These are phyloP conservation scores for Argyresthia goedartella DNA, from an alignment of 2,888 invertebrate species.

Conservation along the genomic window DNA sequence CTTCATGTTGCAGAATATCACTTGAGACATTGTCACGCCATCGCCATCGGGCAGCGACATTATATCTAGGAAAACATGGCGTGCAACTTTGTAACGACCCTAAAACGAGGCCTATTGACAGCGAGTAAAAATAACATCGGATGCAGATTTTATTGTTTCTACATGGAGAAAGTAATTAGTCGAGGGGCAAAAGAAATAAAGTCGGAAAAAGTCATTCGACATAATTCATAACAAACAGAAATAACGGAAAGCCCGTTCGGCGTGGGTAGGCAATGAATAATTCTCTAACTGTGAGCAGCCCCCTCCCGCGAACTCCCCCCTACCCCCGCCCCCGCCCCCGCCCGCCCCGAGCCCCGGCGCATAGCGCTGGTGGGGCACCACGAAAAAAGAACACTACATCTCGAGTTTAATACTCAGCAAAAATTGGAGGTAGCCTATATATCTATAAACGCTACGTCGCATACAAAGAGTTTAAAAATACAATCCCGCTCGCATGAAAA, in stretches of 20 bases:
- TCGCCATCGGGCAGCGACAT: no score
- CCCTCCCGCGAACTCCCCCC: slow-evolving; percentile 19
- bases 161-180: slow-evolving; percentile 63
- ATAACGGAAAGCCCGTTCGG: slow-evolving; percentile 67
- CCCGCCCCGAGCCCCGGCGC: slow-evolving; percentile 22
- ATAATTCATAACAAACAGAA: slow-evolving; percentile 71
- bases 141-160: slow-evolving; percentile 42
- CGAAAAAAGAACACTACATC: slow-evolving; percentile 64
- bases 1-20: no score
- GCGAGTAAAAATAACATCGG: slow-evolving; percentile 13
- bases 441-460: slow-evolving; percentile 63
- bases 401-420: slow-evolving; percentile 65
- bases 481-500: slow-evolving; percentile 67
- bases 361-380: slow-evolving; percentile 44
- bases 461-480: slow-evolving; percentile 59
- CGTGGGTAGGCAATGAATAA: slow-evolving; percentile 70
- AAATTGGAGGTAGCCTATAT: slow-evolving; percentile 67
- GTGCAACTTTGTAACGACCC: no score
- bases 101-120: no score
- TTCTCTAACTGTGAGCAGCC: slow-evolving; percentile 67
- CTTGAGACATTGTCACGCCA: no score
- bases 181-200: slow-evolving; percentile 56
- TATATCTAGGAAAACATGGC: no score
- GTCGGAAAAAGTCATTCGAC: slow-evolving; percentile 64
- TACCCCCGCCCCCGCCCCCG: slow-evolving; percentile 11